These are phyloP conservation scores for Barbus barbus DNA, from an alignment of 2,113 vertebrate species.

Conservation along the genomic window DNA sequence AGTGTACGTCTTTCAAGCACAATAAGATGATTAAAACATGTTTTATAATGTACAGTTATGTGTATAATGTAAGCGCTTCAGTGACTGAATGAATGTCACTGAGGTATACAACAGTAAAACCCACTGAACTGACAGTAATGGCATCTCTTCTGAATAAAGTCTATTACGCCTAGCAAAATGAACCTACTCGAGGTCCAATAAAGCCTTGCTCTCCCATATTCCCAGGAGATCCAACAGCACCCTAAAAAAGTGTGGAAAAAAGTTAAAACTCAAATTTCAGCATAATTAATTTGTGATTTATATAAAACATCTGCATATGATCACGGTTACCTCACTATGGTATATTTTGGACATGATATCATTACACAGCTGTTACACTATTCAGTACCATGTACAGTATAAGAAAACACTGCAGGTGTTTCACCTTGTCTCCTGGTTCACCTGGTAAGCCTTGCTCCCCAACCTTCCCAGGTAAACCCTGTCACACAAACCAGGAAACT, in stretches of 20 bases:
- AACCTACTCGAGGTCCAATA: constrained; percentile 86
- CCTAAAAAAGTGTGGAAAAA: constrained; percentile 72
- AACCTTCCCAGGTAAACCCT: constrained; percentile 84
- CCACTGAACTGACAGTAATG: not conserved
- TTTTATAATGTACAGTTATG: not conserved
- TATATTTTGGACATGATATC: not conserved
- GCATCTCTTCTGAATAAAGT: not conserved
- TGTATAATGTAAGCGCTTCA: not conserved
- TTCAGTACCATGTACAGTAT: not conserved
- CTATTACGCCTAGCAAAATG: not conserved
- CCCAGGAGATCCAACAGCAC: constrained; percentile 81
- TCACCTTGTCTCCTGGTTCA: constrained; percentile 91
- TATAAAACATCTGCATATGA: not conserved
- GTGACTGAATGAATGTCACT: not conserved
- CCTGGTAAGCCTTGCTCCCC: constrained; percentile 86
- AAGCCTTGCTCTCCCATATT: constrained; percentile 86
- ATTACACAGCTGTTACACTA: constrained; percentile 18
- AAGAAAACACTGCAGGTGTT: not conserved
- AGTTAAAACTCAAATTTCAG: not conserved
- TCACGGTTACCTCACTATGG: not conserved
- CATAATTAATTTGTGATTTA: not conserved
- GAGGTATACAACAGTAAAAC: no score
- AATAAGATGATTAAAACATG: not conserved
- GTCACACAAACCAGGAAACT: constrained; percentile 51
- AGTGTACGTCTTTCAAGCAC: not conserved